These are phyloP conservation scores for Leptopilina myrica DNA, from an alignment of 2,888 invertebrate genomes.

Conservation along the genomic window DNA sequence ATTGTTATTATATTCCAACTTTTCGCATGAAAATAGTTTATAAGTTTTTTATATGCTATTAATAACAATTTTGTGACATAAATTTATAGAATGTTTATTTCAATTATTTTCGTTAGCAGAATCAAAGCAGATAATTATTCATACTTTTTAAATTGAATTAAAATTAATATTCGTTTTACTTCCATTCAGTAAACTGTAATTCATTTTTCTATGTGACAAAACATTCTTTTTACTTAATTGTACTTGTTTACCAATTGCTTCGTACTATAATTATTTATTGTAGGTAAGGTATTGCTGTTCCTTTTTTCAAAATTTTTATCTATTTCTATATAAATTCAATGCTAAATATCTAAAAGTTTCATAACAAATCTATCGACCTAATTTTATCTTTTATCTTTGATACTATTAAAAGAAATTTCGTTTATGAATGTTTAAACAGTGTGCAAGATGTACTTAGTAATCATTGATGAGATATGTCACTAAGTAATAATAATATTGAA, in stretches of 20 bases:
- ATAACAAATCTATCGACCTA: slow-evolving; percentile 32
- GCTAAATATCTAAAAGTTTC: slow-evolving; percentile 12
- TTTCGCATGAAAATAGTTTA: background rate
- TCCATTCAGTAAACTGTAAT: background rate
- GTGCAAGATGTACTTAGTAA: too few species aligned
- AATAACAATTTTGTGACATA: background rate
- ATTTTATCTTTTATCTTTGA: slow-evolving; percentile 23
- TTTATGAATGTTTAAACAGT: background rate
- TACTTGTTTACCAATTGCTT: too few species aligned
- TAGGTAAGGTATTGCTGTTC: background rate
- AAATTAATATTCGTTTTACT: too few species aligned
- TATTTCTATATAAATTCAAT: slow-evolving; percentile 5
- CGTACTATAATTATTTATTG: too few species aligned
- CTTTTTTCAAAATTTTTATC: slow-evolving; percentile 5
- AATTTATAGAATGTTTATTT: too few species aligned
- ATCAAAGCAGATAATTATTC: too few species aligned
- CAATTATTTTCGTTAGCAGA: too few species aligned
- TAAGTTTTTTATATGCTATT: background rate
- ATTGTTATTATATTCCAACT: background rate
- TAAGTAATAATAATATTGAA: too few species aligned
- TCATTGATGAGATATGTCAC: too few species aligned
- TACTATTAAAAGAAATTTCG: slow-evolving; percentile 6
- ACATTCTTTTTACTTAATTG: too few species aligned
- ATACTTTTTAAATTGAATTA: too few species aligned
- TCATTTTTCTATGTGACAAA: background rate